Percentiles rank a stretch among this genome's conserved stretches.
Evolutionary conservation across 2,888 invertebrate genomes (phyloP).

Genomic region (Netelia inedita): DNA sequence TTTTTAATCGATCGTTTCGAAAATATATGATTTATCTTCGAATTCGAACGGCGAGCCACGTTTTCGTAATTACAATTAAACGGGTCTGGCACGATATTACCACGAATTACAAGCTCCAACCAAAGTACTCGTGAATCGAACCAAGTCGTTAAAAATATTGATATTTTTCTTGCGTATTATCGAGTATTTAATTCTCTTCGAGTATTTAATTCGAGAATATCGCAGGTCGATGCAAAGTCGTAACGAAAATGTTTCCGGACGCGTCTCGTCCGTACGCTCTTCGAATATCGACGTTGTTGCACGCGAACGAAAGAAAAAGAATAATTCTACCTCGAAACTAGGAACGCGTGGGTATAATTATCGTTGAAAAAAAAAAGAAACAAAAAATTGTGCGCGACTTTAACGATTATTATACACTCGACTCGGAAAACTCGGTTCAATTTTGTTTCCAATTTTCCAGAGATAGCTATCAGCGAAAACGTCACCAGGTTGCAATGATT

Average conservation of each 20-base stretch:
- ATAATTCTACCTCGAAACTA: slow-evolving; percentile 55
- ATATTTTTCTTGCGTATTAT: too few relatives aligned
- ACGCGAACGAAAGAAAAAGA: slow-evolving; percentile 20
- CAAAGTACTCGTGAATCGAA: too few relatives aligned
- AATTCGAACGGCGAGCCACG: too few relatives aligned
- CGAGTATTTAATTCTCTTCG: slow-evolving; percentile 24
- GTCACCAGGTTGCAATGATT: not conserved
- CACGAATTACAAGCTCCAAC: too few relatives aligned
- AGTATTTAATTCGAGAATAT: too few relatives aligned
- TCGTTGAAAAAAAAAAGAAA: slow-evolving; percentile 30
- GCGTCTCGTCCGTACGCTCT: not conserved
- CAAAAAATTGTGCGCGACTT: slow-evolving; percentile 35
- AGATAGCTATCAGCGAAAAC: slow-evolving; percentile 2
- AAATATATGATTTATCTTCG: too few relatives aligned
- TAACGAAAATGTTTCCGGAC: not conserved
- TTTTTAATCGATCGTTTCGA: not conserved
- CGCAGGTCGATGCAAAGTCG: not conserved
- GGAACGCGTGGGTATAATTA: slow-evolving; percentile 35
- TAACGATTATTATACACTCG: slow-evolving; percentile 30
- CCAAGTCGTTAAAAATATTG: too few relatives aligned
- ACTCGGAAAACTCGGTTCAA: slow-evolving; percentile 8
- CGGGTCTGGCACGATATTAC: too few relatives aligned
- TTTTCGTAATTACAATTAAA: too few relatives aligned
- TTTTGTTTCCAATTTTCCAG: slow-evolving; percentile 10
- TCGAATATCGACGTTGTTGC: slow-evolving; percentile 4